phyloP scores from a whole-genome alignment of 2,113 vertebrate species.

The Monopterus albus region DNA sequence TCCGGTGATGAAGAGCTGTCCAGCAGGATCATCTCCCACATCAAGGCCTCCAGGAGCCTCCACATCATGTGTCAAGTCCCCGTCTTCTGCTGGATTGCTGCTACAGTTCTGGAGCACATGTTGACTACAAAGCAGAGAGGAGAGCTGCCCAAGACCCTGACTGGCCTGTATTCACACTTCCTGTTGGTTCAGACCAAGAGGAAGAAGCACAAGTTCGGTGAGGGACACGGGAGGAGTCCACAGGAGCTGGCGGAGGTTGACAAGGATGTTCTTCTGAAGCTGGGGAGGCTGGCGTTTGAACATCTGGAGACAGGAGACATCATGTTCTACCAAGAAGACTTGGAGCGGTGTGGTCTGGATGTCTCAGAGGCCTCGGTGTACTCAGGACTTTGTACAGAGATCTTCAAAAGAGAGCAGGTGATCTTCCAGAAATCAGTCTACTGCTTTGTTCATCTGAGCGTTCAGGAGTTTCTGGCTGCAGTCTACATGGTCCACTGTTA shows the following conservation, averaged over 20 bases:
- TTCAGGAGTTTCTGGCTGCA: conserved; percentile 55
- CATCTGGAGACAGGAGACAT: conserved; percentile 26
- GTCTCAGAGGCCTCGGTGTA: conserved; percentile 26
- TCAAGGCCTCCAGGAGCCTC: conserved; percentile 30
- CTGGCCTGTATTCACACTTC: conserved; percentile 49
- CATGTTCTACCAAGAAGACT: conserved; percentile 60
- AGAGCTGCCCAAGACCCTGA: conserved; percentile 47
- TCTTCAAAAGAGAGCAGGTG: conserved; percentile 39
- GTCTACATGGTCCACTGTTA: conserved; percentile 13
- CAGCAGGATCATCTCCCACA: conserved; percentile 14
- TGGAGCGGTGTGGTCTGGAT: conserved; percentile 51
- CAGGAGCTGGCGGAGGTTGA: conserved; percentile 4
- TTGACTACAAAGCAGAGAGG: conserved; percentile 9
- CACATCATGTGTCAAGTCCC: conserved; percentile 46
- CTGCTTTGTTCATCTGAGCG: conserved; percentile 58
- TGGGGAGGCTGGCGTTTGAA: conserved; percentile 48
- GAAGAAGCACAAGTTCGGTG: conserved; percentile 39
- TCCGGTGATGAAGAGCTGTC: conserved; percentile 2
- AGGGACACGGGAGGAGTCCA: neutral
- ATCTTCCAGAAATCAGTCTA: conserved; percentile 32
- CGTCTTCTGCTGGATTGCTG: conserved; percentile 35
- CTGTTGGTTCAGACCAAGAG: conserved; percentile 38
- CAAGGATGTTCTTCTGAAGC: conserved; percentile 38
- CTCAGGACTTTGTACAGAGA: conserved; percentile 40
- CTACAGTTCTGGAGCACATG: conserved; percentile 46